Evolutionary conservation across 2,888 invertebrate species (phyloP).

Genomic region (Creontiades dilutus): DNA sequence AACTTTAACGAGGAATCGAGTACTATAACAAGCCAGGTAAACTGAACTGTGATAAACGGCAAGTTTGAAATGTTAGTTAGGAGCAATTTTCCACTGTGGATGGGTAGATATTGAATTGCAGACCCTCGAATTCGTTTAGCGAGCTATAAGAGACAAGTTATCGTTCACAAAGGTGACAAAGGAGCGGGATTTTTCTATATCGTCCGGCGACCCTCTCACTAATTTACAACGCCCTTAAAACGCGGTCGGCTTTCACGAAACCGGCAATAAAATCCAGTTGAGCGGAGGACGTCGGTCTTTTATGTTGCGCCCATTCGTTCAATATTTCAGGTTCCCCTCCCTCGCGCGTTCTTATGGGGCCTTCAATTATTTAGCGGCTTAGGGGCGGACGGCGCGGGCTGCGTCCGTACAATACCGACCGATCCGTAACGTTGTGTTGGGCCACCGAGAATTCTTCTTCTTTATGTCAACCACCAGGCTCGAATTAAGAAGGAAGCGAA

Average conservation of each 20-base stretch:
- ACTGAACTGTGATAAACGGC: no score
- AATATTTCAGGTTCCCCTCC: conserved; percentile 5
- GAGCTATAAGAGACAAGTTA: background rate
- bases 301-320: background rate
- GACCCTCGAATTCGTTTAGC: no score
- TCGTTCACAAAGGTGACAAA: background rate
- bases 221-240: conserved; percentile 32
- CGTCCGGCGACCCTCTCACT: background rate
- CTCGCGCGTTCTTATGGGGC: conserved; percentile 18
- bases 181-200: conserved; percentile 9
- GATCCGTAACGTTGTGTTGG: no score
- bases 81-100: no score
- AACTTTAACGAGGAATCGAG: no score
- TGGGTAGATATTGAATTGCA: no score
- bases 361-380: conserved; percentile 14
- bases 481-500: no score
- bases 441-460: no score
- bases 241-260: conserved; percentile 1
- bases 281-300: conserved; percentile 16
- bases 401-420: no score
- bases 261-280: background rate
- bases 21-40: no score
- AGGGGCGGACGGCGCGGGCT: background rate
- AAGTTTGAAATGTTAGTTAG: no score
- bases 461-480: no score